A percentile compares a stretch with the other conserved stretches of the same genome.
Evolutionary conservation across 2,888 invertebrate genomes (phyloP).

Genomic region (Brassicogethes aeneus): DNA sequence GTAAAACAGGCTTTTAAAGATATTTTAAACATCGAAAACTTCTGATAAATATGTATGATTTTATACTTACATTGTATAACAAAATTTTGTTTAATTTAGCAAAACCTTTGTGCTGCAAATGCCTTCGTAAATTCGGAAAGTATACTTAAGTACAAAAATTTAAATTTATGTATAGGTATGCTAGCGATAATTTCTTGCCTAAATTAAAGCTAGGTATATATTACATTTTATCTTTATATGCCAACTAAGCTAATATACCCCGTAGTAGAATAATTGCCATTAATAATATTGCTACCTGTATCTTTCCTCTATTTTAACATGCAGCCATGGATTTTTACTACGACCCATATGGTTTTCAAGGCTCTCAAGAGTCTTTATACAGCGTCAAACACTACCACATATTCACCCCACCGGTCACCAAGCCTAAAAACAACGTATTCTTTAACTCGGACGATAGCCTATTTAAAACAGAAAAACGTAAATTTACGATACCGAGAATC

Average conservation of each 20-base stretch:
- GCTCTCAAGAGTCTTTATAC: constrained; percentile 35
- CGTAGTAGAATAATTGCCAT: too few relatives aligned
- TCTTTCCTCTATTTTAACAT: constrained; percentile 20
- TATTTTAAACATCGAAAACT: too few relatives aligned
- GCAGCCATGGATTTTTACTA: constrained; percentile 37
- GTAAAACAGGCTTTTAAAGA: too few relatives aligned
- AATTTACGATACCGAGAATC: constrained; percentile 36
- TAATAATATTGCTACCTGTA: too few relatives aligned
- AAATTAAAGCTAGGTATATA: not conserved
- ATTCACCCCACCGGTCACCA: constrained; percentile 35
- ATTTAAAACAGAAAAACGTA: constrained; percentile 34
- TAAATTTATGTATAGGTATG: constrained; percentile 1
- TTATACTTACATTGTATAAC: not conserved
- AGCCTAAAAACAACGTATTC: constrained; percentile 36
- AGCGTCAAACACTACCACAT: constrained; percentile 27
- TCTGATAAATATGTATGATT: too few relatives aligned
- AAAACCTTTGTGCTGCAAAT: not conserved
- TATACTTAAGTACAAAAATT: not conserved
- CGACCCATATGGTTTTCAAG: constrained; percentile 24
- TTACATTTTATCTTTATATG: too few relatives aligned
- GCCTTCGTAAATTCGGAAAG: not conserved
- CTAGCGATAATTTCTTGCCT: too few relatives aligned
- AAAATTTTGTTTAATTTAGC: not conserved
- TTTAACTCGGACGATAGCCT: constrained; percentile 39
- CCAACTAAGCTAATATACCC: too few relatives aligned